Evolutionary conservation across 2,797 vertebrate species (phyloP).

Genomic region (Tarsius wallacei): DNA sequence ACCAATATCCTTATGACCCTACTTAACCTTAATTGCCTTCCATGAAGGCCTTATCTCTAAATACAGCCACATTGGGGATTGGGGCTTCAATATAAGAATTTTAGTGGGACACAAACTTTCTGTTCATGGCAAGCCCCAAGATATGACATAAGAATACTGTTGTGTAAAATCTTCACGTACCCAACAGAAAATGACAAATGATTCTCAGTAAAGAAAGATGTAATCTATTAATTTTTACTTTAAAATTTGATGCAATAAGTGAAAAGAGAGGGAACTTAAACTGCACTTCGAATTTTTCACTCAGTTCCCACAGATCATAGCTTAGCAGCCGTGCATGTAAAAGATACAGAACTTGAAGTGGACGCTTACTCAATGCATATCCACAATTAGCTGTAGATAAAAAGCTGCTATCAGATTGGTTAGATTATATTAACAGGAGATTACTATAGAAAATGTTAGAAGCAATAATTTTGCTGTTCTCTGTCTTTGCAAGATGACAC

Average conservation of each 20-base stretch:
- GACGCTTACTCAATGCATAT: neutral
- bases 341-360: neutral
- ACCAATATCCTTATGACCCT: neutral
- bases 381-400: neutral
- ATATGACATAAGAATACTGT: neutral
- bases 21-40: conserved; percentile 50
- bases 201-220: neutral
- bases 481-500: neutral
- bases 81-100: neutral
- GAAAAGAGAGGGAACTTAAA: neutral
- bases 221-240: conserved; percentile 14
- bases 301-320: neutral
- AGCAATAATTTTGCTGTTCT: neutral
- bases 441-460: conserved; percentile 23
- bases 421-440: conserved; percentile 11
- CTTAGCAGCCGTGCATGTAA: neutral
- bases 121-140: neutral
- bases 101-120: neutral
- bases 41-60: neutral
- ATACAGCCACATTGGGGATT: neutral
- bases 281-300: conserved; percentile 1
- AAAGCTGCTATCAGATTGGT: neutral
- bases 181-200: neutral
- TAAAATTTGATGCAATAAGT: conserved; percentile 25
- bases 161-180: neutral